These are phyloP conservation scores for Toxotes jaculatrix DNA, from an alignment of 2,113 vertebrate species.

Conservation along the genomic window DNA sequence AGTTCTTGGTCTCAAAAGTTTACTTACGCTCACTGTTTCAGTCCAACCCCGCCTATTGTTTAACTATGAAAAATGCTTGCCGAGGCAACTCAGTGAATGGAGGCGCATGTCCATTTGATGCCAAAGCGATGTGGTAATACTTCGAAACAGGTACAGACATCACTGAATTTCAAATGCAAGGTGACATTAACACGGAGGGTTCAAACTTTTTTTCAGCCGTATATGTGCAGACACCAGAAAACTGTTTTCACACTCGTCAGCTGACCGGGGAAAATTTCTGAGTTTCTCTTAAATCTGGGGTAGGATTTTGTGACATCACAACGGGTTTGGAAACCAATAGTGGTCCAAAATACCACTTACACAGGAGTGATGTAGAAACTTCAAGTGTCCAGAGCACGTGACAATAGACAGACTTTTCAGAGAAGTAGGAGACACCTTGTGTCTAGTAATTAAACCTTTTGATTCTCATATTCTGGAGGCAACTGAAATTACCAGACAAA, in stretches of 20 bases:
- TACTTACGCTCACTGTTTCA: constrained; percentile 44
- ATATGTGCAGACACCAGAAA: background rate
- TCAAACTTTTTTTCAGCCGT: background rate
- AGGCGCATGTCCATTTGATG: background rate
- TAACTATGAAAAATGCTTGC: constrained; percentile 21
- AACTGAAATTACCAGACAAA: background rate
- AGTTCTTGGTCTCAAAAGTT: background rate
- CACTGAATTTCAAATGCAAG: background rate
- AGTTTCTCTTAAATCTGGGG: background rate
- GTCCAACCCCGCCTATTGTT: constrained; percentile 34
- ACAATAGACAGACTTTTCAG: too few relatives aligned
- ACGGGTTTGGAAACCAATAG: background rate
- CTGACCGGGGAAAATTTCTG: background rate
- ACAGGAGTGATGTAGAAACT: background rate
- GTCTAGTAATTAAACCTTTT: background rate
- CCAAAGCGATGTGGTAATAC: background rate
- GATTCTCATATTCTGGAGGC: too few relatives aligned
- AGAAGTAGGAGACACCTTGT: background rate
- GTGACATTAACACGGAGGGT: background rate
- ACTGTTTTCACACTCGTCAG: background rate
- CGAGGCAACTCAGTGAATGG: background rate
- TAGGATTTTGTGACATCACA: background rate
- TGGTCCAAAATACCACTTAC: background rate
- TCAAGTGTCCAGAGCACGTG: background rate
- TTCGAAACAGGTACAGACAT: background rate